Conservation (phyloP, 2,797 vertebrate genomes). For the Alca torda region DNA sequence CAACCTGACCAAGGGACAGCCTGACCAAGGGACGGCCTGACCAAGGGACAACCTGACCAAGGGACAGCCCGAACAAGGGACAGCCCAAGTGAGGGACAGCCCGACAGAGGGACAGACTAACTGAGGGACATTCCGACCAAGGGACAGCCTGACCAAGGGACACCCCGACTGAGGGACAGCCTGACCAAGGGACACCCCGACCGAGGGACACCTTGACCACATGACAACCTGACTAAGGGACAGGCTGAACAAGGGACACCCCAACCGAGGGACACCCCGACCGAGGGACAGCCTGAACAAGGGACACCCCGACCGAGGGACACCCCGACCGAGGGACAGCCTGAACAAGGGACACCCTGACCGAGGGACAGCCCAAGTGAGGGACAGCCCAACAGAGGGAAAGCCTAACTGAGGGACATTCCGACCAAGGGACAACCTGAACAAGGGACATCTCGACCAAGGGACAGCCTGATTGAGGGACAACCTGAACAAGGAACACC, state of each 20-base stretch:
- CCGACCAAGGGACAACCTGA: too few relatives aligned
- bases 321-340: not conserved
- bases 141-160: not conserved
- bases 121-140: too few relatives aligned
- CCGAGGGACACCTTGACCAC: not conserved
- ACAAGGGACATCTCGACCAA: too few relatives aligned
- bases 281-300: accelerated
- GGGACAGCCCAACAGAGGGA: not conserved
- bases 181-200: not conserved
- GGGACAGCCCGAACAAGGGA: too few relatives aligned
- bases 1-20: too few relatives aligned
- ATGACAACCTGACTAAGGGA: too few relatives aligned
- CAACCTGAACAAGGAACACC: accelerated
- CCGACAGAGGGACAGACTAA: too few relatives aligned
- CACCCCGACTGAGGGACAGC: not conserved
- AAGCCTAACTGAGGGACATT: too few relatives aligned
- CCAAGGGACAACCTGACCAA: too few relatives aligned
- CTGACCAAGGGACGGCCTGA: too few relatives aligned
- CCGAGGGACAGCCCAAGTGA: accelerated
- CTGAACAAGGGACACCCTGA: not conserved
- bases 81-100: too few relatives aligned
- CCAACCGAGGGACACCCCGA: accelerated
- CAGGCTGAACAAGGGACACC: too few relatives aligned
- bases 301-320: not conserved
- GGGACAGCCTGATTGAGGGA: not conserved